These are phyloP conservation scores for Scophthalmus maximus DNA, from an alignment of 2,113 vertebrate genomes.

Conservation along the genomic window DNA sequence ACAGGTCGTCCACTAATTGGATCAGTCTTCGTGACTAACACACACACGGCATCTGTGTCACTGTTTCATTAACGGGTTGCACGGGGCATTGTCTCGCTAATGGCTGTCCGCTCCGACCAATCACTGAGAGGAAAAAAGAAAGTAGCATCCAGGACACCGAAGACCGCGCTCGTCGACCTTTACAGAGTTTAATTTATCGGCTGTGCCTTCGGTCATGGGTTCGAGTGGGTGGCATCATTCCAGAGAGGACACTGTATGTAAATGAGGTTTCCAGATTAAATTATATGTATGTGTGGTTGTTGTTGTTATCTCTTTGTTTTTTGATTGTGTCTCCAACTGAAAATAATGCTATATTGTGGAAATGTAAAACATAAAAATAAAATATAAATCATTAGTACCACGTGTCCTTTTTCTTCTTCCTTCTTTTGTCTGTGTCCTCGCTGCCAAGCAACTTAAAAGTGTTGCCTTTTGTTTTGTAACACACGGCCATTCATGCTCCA, in stretches of 20 bases:
- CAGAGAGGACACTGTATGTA: constrained; percentile 66
- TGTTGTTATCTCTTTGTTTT: constrained; percentile 34
- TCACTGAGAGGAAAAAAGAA: constrained; percentile 25
- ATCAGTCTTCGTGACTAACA: constrained; percentile 47
- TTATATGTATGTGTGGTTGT: constrained; percentile 67
- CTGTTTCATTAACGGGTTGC: constrained; percentile 37
- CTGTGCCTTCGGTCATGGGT: constrained; percentile 30
- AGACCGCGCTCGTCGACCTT: constrained; percentile 26
- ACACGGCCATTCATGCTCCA: constrained; percentile 57
- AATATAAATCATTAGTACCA: constrained; percentile 53
- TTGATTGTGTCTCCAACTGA: constrained; percentile 60
- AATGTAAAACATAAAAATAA: constrained; percentile 66
- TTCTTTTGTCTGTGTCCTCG: background rate
- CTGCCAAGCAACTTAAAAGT: background rate
- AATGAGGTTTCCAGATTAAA: constrained; percentile 72
- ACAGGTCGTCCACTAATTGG: constrained; percentile 48
- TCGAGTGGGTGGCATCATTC: constrained; percentile 51
- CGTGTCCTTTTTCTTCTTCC: background rate
- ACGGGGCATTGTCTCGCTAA: constrained; percentile 58
- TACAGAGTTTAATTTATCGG: constrained; percentile 62
- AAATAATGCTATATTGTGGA: constrained; percentile 69
- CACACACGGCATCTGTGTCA: constrained; percentile 21
- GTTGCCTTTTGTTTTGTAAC: constrained; percentile 2
- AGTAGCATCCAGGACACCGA: constrained; percentile 31
- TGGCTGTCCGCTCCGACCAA: constrained; percentile 61